Evolutionary conservation across 2,113 vertebrate species (phyloP), one percentile per base, ranked within the genome.

Genomic region (Corvus cornix): DNA sequence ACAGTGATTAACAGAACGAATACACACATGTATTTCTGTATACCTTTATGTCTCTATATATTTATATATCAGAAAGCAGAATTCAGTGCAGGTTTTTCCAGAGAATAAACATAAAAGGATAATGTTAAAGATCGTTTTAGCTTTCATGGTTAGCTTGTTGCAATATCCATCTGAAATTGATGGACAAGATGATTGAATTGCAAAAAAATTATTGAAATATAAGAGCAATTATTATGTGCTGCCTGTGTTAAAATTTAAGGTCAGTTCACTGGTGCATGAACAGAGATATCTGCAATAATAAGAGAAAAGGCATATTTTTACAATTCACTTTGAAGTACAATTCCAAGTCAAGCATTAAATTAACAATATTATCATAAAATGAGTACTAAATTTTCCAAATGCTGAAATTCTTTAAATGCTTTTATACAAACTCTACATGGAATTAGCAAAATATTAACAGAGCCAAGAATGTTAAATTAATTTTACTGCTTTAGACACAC

Each of bases 281-380:
- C 52, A 94, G 70, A 96, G 89, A 93, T 93, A 83, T 86, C 80
- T 95, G 53, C 63, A 90, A 81, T 39, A 89, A 94, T 41, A 96
- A 94, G 96, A 92, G 75, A 92, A 97, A 88, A 97, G 90, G 70
- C 80, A 55, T 97, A 82, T 95, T 97, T 97, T 97, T 95, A 93
- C 93, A 80, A 95, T 96, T 97, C 74, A 58, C 97, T 98, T 98
- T 98, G 98, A 98, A 98, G 97, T 98, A 87, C 93, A 97, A 97
- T 97, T 98, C 91, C 93, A 97, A 98, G 95, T 98, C 97, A 98
- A 98, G 98, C 98, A 97, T 98, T 98, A 98, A 98, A 97, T 98
- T 95, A 98, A 97, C 84, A 97, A 52, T 94, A 98, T 98, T 98
- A 98, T 98, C 97, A 97, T 96, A 97, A 97, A 98, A 97, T 39